Conservation (phyloP, 2,113 vertebrate genomes). For the Cardinalis cardinalis region DNA sequence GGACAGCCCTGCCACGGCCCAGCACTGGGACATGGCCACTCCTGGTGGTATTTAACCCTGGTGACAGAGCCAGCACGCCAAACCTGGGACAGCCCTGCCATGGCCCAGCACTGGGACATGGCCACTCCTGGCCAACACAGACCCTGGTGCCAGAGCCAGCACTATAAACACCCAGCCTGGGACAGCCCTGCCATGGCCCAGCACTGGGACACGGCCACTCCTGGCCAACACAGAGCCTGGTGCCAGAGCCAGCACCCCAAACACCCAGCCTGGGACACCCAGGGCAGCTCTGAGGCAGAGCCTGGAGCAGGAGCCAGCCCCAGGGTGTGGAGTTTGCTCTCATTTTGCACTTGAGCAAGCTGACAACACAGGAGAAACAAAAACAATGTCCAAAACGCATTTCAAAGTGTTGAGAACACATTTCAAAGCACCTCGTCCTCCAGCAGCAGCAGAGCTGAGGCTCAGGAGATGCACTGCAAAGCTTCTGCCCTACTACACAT, state of each 20-base stretch:
- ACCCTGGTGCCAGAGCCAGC: rapidly evolving
- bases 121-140: too few relatives aligned
- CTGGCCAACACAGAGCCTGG: too few relatives aligned
- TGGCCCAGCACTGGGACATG: not conserved
- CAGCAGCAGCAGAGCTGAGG: not conserved
- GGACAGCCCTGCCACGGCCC: too few relatives aligned
- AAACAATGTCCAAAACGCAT: not conserved
- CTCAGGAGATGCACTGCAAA: not conserved
- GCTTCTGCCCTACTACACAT: rapidly evolving
- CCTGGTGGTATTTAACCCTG: too few relatives aligned
- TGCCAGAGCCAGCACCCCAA: too few relatives aligned
- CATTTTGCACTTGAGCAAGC: not conserved
- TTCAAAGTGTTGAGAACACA: not conserved
- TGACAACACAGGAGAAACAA: not conserved
- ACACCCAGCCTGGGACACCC: rapidly evolving
- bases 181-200: not conserved
- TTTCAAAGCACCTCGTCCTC: not conserved
- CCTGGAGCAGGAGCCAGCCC: not conserved
- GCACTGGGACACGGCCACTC: not conserved
- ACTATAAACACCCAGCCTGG: not conserved
- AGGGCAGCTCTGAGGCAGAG: rapidly evolving
- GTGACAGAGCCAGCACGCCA: too few relatives aligned
- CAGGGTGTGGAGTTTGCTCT: rapidly evolving
- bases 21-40: not conserved
- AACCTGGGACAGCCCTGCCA: not conserved